Percentiles rank a stretch among this genome's conserved stretches.
Conservation (phyloP, 2,113 vertebrate species). For the Bufo bufo region DNA sequence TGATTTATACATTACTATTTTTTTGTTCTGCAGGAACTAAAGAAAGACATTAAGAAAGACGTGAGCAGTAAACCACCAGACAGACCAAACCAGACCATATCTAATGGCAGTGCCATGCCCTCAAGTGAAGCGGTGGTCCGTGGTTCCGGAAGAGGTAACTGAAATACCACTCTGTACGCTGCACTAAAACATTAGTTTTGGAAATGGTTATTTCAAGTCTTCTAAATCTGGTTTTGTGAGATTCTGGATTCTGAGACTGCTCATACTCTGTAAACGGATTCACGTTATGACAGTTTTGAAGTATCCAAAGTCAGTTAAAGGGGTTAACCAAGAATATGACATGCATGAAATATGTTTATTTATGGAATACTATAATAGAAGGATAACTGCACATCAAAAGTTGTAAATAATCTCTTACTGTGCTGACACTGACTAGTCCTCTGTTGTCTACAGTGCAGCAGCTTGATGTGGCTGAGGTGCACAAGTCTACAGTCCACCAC, state of each 20-base stretch:
- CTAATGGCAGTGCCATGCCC: conserved; percentile 49
- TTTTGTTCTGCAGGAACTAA: conserved; percentile 38
- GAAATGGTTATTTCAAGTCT: not conserved
- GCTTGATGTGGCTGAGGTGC: no score
- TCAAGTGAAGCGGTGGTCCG: conserved; percentile 42
- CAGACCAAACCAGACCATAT: conserved; percentile 41
- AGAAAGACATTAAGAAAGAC: conserved; percentile 57
- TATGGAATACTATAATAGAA: no score
- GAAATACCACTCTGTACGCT: not conserved
- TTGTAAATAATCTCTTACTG: no score
- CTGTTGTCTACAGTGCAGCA: no score
- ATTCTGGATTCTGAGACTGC: not conserved
- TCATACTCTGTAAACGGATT: not conserved
- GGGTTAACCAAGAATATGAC: no score
- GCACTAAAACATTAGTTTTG: not conserved
- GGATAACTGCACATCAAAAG: no score
- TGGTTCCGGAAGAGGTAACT: conserved; percentile 49
- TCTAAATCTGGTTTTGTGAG: not conserved
- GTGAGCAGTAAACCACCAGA: conserved; percentile 53
- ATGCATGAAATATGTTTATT: no score
- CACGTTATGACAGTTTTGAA: not conserved
- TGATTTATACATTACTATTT: not conserved
- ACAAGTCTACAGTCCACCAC: no score
- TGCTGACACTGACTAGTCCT: no score
- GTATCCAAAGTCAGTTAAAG: not conserved